phyloP scores from a whole-genome alignment of 2,888 invertebrate species.

The Eutolmus rufibarbis region DNA sequence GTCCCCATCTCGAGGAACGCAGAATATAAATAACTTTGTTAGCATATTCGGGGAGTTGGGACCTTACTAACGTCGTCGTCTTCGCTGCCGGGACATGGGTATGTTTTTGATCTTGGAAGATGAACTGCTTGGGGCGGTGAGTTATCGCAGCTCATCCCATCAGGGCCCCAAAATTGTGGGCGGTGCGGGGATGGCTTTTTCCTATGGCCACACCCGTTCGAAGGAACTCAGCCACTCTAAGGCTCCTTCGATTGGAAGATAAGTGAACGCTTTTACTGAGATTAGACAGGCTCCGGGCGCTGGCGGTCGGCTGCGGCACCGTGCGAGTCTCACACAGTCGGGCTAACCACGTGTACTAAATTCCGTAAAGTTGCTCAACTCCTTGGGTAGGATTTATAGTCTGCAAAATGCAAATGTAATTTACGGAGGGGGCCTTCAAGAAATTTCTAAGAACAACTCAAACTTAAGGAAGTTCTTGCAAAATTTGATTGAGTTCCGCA shows the following conservation, averaged over 20 bases:
- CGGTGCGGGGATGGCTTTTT: not conserved
- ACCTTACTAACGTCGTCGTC: not conserved
- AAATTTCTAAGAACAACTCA: not conserved
- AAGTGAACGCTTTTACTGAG: not conserved
- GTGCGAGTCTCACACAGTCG: not conserved
- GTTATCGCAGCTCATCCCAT: not conserved
- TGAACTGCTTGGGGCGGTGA: slow-evolving; percentile 9
- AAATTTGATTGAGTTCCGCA: not conserved
- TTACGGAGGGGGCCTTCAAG: not conserved
- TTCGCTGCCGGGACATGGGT: not conserved
- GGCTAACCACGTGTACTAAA: not conserved
- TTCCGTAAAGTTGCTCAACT: not conserved
- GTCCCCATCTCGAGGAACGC: not conserved
- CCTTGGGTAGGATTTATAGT: not conserved
- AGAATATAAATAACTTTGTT: slow-evolving; percentile 34
- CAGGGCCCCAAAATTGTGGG: not conserved
- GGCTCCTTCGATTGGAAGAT: not conserved
- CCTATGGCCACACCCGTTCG: not conserved
- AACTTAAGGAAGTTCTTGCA: not conserved
- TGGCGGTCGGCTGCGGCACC: not conserved
- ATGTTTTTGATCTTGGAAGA: slow-evolving; percentile 1
- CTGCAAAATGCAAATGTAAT: not conserved
- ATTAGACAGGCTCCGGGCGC: not conserved
- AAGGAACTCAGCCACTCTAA: not conserved
- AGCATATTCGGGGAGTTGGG: not conserved